Percentiles rank a stretch among this genome's conserved stretches.
These are phyloP conservation scores for Koerneria pararmatus DNA, from an alignment of 2,888 invertebrate species.

Conservation along the genomic window DNA sequence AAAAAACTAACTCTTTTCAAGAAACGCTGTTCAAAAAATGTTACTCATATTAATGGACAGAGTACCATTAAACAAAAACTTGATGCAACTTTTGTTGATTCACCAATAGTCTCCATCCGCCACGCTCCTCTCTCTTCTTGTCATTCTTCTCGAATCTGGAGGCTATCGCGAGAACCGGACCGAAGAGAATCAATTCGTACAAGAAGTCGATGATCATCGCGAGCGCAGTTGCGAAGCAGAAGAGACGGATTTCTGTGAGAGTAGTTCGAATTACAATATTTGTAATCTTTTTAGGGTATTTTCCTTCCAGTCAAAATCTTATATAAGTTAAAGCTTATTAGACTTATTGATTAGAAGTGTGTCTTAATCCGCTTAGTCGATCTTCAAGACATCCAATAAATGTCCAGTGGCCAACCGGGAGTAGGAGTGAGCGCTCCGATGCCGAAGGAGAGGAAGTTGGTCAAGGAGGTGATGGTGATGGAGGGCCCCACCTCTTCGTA, in stretches of 20 bases:
- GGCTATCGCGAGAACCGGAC: conserved; percentile 51
- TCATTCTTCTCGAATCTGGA: conserved; percentile 38
- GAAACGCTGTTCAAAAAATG: too few relatives aligned
- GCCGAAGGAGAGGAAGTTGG: conserved; percentile 58
- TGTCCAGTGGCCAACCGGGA: conserved; percentile 38
- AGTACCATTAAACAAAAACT: too few relatives aligned
- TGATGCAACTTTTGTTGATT: too few relatives aligned
- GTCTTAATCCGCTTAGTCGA: too few relatives aligned
- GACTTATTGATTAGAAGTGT: too few relatives aligned
- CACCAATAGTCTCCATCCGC: conserved; percentile 22
- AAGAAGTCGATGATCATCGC: conserved; percentile 55
- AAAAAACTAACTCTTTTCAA: too few relatives aligned
- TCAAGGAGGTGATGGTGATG: conserved; percentile 57
- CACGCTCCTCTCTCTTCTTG: conserved; percentile 10
- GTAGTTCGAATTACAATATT: neutral
- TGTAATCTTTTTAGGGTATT: conserved; percentile 10
- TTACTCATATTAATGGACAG: too few relatives aligned
- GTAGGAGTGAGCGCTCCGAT: conserved; percentile 58
- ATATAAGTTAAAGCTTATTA: too few relatives aligned
- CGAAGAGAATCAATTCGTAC: conserved; percentile 47
- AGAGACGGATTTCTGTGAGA: conserved; percentile 52
- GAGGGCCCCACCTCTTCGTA: conserved; percentile 54
- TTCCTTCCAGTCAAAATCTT: too few relatives aligned
- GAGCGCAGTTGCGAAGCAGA: conserved; percentile 55
- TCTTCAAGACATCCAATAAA: neutral